phyloP scores from a whole-genome alignment of 2,113 vertebrate genomes.

The Ammodramus savannarum region DNA sequence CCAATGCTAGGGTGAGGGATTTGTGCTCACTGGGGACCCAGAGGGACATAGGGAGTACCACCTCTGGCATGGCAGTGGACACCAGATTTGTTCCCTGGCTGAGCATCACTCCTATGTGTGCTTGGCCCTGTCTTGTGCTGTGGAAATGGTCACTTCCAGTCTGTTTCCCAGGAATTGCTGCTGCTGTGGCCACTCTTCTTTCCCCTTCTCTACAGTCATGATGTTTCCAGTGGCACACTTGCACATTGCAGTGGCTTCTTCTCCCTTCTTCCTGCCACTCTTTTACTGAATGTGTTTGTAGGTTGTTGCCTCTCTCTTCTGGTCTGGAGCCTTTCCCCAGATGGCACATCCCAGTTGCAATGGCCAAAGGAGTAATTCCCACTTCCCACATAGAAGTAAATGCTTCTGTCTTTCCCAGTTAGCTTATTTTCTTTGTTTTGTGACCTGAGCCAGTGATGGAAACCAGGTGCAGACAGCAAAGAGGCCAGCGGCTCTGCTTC shows the following conservation, averaged over 20 bases:
- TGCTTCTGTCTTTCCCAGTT: neutral
- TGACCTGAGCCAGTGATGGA: neutral
- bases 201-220: neutral
- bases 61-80: neutral
- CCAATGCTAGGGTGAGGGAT: neutral
- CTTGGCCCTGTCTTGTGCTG: neutral
- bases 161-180: neutral
- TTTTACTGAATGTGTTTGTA: neutral
- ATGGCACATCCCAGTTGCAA: neutral
- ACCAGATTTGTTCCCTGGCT: accelerated
- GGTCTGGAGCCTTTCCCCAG: neutral
- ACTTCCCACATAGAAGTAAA: neutral
- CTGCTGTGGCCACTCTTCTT: neutral
- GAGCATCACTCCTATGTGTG: accelerated
- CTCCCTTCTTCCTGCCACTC: neutral
- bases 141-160: neutral
- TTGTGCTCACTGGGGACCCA: neutral
- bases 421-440: neutral
- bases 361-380: neutral
- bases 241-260: neutral
- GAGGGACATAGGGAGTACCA: neutral
- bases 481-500: neutral
- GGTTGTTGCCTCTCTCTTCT: neutral
- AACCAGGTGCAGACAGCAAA: slow-evolving; percentile 3
- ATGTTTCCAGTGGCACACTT: neutral